Percentiles rank a stretch among this genome's conserved stretches.
Evolutionary conservation across 2,888 invertebrate genomes (phyloP).

Genomic region (Girardia tigrina): DNA sequence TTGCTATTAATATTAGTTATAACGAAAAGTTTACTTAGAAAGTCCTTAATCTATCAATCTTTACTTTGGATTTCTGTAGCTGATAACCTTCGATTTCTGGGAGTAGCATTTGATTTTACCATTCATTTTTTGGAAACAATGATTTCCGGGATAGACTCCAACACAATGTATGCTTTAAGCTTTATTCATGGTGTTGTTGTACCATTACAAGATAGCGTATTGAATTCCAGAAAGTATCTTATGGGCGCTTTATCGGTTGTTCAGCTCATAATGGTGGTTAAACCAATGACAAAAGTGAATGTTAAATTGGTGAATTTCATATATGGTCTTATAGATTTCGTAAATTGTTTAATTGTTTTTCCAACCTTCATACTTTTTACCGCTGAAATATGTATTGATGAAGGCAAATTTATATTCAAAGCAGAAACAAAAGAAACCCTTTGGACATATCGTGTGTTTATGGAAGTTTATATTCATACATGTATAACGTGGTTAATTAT

Average conservation of each 20-base stretch:
- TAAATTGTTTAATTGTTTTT: not conserved
- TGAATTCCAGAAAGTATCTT: conserved; percentile 12
- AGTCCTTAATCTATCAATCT: not conserved
- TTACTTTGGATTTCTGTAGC: not conserved
- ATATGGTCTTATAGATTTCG: not conserved
- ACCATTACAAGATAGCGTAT: not conserved
- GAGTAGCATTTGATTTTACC: not conserved
- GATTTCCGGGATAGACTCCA: not conserved
- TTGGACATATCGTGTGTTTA: not conserved
- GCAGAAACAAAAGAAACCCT: not conserved
- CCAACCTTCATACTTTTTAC: not conserved
- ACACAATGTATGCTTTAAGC: not conserved
- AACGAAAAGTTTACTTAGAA: not conserved
- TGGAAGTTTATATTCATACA: conserved; percentile 7
- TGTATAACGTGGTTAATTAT: not conserved
- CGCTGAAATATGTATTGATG: not conserved
- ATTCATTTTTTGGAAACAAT: not conserved
- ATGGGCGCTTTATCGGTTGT: not conserved
- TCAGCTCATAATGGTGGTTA: conserved; percentile 11
- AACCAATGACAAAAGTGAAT: conserved; percentile 2
- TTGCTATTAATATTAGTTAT: not conserved
- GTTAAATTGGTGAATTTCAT: not conserved
- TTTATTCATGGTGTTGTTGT: not conserved
- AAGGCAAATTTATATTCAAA: conserved; percentile 10
- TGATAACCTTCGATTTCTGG: not conserved